These are phyloP conservation scores for Drosophila bifasciata DNA, from an alignment of 1,140 invertebrate species.

Conservation along the genomic window DNA sequence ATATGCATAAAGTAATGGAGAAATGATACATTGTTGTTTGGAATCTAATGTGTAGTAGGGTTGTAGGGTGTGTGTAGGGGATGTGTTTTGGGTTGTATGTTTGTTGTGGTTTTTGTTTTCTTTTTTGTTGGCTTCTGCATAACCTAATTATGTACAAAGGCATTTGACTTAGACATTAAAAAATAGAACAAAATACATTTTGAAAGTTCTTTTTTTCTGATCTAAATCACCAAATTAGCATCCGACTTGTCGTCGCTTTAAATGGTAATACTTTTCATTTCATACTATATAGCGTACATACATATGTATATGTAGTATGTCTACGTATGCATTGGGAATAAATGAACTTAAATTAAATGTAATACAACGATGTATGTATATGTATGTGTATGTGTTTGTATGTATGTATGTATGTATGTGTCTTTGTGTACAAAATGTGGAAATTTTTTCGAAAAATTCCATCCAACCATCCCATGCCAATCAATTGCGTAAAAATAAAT, in stretches of 20 bases:
- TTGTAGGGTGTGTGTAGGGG: background rate
- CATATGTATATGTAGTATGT: no score
- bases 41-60: background rate
- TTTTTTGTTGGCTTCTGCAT: constrained; percentile 12
- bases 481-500: constrained; percentile 8
- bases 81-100: background rate
- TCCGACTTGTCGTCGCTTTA: no score
- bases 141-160: constrained; percentile 55
- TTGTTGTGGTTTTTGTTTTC: no score
- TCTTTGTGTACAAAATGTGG: constrained; percentile 1
- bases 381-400: background rate
- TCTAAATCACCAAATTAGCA: background rate
- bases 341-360: constrained; percentile 4
- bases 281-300: no score
- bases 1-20: constrained; percentile 3
- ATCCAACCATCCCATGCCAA: background rate
- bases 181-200: constrained; percentile 18
- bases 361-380: no score
- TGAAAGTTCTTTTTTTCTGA: background rate
- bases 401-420: background rate
- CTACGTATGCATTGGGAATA: background rate
- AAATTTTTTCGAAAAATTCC: constrained; percentile 3
- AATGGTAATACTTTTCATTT: no score
- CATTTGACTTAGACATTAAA: constrained; percentile 50
- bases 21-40: constrained; percentile 9